Percentiles rank a stretch among this genome's conserved stretches.
These are phyloP conservation scores for Phaedon cochleariae DNA, from an alignment of 2,888 invertebrate genomes.

Conservation along the genomic window DNA sequence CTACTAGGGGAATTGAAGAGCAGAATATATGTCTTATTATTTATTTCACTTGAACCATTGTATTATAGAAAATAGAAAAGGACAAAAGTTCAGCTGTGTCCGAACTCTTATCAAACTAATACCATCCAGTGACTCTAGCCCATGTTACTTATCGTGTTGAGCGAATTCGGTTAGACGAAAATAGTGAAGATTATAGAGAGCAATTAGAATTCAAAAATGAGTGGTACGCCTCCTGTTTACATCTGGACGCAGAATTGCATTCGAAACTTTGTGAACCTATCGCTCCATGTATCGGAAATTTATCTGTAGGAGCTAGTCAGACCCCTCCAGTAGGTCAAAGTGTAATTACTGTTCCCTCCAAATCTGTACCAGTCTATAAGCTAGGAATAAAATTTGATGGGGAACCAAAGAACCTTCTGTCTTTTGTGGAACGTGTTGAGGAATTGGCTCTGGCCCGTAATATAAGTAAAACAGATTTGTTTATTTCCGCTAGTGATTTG, in stretches of 20 bases:
- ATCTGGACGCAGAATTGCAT: constrained; percentile 13
- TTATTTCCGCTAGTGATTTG: constrained; percentile 16
- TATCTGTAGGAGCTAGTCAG: not conserved
- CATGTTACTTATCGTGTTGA: constrained; percentile 16
- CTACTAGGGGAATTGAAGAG: too few species aligned
- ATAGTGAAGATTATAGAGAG: not conserved
- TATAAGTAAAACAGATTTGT: constrained; percentile 15
- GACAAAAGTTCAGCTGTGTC: too few species aligned
- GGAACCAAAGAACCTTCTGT: constrained; percentile 17
- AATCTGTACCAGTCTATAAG: constrained; percentile 13
- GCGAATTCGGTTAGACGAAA: not conserved
- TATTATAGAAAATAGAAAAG: too few species aligned
- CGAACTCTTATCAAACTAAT: too few species aligned
- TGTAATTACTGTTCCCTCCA: not conserved
- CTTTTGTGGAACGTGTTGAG: constrained; percentile 20
- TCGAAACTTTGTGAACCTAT: not conserved
- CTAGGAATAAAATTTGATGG: constrained; percentile 21
- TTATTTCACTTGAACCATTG: too few species aligned
- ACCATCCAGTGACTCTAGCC: too few species aligned
- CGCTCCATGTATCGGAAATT: not conserved
- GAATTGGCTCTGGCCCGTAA: not conserved
- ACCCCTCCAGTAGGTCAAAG: not conserved
- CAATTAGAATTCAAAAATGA: constrained; percentile 14
- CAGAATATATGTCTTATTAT: too few species aligned
- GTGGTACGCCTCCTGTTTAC: constrained; percentile 16